Conservation (phyloP, 2,888 invertebrate genomes). For the Podabrus alpinus region DNA sequence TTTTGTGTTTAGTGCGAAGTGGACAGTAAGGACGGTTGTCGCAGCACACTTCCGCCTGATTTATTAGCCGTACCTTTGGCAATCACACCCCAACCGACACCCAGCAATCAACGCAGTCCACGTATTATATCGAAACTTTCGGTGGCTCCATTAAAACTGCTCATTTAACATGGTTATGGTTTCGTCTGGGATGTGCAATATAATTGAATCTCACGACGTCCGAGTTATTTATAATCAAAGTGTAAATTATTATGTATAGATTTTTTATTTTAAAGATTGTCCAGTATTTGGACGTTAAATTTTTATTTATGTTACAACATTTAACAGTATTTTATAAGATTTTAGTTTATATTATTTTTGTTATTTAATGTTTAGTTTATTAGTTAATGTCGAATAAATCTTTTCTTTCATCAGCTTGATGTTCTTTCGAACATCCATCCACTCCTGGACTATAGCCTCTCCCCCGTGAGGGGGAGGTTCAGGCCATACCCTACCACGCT, state of each 20-base stretch:
- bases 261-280: too few relatives aligned
- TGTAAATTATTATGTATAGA: background rate
- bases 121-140: background rate
- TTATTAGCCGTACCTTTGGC: constrained; percentile 16
- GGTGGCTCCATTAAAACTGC: background rate
- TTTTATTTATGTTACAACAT: background rate
- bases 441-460: too few relatives aligned
- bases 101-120: background rate
- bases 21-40: constrained; percentile 14
- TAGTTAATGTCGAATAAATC: too few relatives aligned
- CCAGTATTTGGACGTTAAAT: background rate
- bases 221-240: background rate
- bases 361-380: too few relatives aligned
- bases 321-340: background rate
- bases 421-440: too few relatives aligned
- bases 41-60: constrained; percentile 23
- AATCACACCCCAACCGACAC: constrained; percentile 6
- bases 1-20: constrained; percentile 27
- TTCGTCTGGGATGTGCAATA: background rate
- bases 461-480: too few relatives aligned
- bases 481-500: too few relatives aligned
- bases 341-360: too few relatives aligned
- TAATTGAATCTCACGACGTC: background rate
- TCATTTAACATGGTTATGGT: background rate
- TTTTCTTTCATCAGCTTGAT: too few relatives aligned